Evolutionary conservation across 2,888 invertebrate species (phyloP), one percentile per base, ranked within the genome.

Genomic region (Cerceris ruficornis): DNA sequence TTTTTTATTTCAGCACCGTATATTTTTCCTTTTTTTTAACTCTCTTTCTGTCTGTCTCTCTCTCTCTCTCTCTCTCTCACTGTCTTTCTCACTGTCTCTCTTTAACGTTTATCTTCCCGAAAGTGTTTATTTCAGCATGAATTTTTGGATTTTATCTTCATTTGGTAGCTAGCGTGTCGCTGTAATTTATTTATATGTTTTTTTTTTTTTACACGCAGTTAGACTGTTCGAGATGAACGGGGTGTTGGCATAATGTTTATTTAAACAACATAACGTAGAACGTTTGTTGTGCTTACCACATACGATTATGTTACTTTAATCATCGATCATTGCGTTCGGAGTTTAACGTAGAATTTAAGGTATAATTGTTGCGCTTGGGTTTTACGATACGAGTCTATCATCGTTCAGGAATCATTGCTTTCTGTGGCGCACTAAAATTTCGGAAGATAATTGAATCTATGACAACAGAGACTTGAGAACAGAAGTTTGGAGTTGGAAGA

Each of bases 61-160:
- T 76, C 14, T 69, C 50, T 46, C 8, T 62, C 60, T 2, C 9
- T 46, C 46, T 46, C 2, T 46, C 46, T 46, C 14, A 39, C 46
- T 2, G 2, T 46, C 46, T 46, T 8, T 46, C 15, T 71, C 46
- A 43, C 60, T 69, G 59, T 76, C 17, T 69, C 43, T 46, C 11
- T 62, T 67, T 46, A 8, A 11, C 46, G 8, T 46, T 46, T 13
- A 11, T 14, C 39, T 52, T 11, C 50, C 55, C 57, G 17, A 55
- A 0, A 17, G 8, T 50, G n/a, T 50, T 50, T n/a, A 11, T 28
- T 46, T 8, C 46, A 71, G 84, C 87, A 87, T 87, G 87, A 80
- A 81, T 79, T 79, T 71, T 78, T 46, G 8, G 11, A 80, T 74
- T 76, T 81, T 69, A 69, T 77, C 81, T 81, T 82, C 64, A 77